Base-by-base conservation (phyloP, 2,888 invertebrate species). In the Cryptocheilus praepositus region DNA sequence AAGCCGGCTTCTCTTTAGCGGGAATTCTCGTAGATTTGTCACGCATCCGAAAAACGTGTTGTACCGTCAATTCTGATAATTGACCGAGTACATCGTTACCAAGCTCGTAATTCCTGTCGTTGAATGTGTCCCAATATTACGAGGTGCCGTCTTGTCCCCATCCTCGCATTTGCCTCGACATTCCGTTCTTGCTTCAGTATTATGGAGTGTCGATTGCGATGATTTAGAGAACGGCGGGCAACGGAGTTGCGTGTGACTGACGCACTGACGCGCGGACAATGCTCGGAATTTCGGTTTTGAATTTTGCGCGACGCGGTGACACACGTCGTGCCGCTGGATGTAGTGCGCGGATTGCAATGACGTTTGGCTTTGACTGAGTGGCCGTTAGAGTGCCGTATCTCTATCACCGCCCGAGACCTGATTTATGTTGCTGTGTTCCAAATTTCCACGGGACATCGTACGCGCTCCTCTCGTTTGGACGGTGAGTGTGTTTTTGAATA, bases 221-320 rank as follows among this genome's bases (percentile, higher is more conserved):
- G 78, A 80, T 80, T 77, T 76, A 77, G 73, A 74, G 76, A 76
- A 69, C 44, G 5, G n/a, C 55, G 56, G 46, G 56, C 71, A 18
- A 43, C 69, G 79, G 55, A 75, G 71, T 76, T 81, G 83, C 81
- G 77, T 75, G 81, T 85, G 86, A 87, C 82, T 80, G 79, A 85
- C 83, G 83, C 81, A 77, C 72, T 86, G 86, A 86, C 83, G 83
- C 80, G 81, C 70, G 81, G 82, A 87, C 88, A 87, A 86, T 88
- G 80, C 82, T 74, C 79, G 85, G 83, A 85, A 85, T 85, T 88
- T 87, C 79, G 86, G 83, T 86, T 86, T 86, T 84, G 86, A 86
- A 86, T 85, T 86, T 87, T 82, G 82, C 81, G 72, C 81, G 81
- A 79, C 78, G 36, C 36, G 36, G 80, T 85, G 82, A 83, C 83